phyloP scores from a whole-genome alignment of 2,113 vertebrate species.

The Hippolais icterina region DNA sequence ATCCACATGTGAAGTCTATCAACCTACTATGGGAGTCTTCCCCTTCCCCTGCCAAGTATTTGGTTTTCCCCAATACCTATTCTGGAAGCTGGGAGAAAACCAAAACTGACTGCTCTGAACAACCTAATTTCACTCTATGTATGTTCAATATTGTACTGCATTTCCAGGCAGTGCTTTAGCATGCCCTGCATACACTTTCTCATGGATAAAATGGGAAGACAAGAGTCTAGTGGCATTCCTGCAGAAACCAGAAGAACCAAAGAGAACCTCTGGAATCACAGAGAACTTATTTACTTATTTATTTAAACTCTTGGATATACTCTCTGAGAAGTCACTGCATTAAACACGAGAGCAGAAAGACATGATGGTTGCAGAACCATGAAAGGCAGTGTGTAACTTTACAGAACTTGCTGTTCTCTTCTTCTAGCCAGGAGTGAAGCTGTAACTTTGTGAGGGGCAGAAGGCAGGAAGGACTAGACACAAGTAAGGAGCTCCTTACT shows the following conservation, averaged over 20 bases:
- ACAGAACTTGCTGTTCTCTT: neutral
- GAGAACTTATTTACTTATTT: neutral
- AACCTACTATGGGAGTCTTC: neutral
- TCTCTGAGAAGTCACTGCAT: neutral
- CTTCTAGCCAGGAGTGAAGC: neutral
- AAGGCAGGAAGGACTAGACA: neutral
- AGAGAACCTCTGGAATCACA: neutral
- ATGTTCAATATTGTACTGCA: neutral
- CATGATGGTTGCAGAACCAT: neutral
- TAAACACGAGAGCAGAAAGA: neutral
- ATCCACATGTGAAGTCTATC: neutral
- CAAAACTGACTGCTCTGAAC: neutral
- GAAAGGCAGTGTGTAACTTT: neutral
- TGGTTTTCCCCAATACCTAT: neutral
- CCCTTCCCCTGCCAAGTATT: neutral
- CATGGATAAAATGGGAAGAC: neutral
- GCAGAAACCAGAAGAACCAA: neutral
- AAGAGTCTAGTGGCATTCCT: neutral
- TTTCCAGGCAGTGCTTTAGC: neutral
- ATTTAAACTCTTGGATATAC: neutral
- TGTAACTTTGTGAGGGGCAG: neutral
- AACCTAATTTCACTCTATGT: neutral
- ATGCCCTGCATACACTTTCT: neutral
- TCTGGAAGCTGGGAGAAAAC: neutral
- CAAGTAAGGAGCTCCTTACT: neutral